phyloP scores from a whole-genome alignment of 2,888 invertebrate genomes.

The Argyra leucocephala region DNA sequence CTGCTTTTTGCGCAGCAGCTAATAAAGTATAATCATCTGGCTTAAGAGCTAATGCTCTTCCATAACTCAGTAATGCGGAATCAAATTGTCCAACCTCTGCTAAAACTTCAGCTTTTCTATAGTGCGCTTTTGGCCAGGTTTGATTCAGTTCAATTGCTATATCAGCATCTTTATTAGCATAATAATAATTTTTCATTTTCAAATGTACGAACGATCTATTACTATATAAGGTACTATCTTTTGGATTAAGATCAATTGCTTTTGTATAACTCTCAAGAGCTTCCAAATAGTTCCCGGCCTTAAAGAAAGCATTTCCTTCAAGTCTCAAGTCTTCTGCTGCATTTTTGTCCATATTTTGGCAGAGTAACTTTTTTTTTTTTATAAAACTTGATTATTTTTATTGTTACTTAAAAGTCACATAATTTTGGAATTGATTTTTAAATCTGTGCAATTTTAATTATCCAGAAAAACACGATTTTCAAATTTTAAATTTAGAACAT shows the following conservation, averaged over 20 bases:
- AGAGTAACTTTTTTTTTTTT: too few relatives aligned
- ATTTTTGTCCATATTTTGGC: too few relatives aligned
- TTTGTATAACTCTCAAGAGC: conserved; percentile 71
- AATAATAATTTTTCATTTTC: conserved; percentile 65
- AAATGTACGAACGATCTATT: conserved; percentile 73
- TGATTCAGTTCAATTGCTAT: conserved; percentile 65
- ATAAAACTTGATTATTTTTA: too few relatives aligned
- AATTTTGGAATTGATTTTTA: too few relatives aligned
- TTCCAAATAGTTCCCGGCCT: conserved; percentile 61
- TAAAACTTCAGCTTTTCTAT: conserved; percentile 63
- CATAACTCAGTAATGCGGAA: conserved; percentile 60
- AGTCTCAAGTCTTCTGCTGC: neutral
- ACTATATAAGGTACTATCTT: conserved; percentile 59
- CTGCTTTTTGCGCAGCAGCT: conserved; percentile 53
- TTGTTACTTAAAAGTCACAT: too few relatives aligned
- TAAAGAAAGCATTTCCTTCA: conserved; percentile 63
- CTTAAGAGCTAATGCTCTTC: conserved; percentile 55
- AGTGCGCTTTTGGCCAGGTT: conserved; percentile 71
- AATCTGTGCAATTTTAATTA: too few relatives aligned
- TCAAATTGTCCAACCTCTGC: conserved; percentile 56
- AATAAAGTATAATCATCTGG: conserved; percentile 56
- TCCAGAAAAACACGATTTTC: too few relatives aligned
- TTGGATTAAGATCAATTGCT: conserved; percentile 63
- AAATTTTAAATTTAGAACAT: too few relatives aligned
- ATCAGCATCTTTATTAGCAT: conserved; percentile 68